phyloP scores from a whole-genome alignment of 2,888 invertebrate genomes.

The Cenopis cana region DNA sequence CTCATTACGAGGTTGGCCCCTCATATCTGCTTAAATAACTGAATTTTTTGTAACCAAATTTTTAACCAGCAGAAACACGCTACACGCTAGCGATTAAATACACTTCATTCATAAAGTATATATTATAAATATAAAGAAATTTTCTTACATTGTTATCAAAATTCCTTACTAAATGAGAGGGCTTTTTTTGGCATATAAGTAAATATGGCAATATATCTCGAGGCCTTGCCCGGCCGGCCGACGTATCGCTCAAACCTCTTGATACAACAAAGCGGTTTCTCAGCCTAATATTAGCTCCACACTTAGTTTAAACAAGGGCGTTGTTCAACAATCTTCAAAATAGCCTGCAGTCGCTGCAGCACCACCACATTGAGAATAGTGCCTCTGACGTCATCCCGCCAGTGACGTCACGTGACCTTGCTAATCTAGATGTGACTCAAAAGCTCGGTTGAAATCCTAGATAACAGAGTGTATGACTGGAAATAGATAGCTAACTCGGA shows the following conservation, averaged over 20 bases:
- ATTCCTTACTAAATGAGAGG: constrained; percentile 3
- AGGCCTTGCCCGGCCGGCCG: constrained; percentile 28
- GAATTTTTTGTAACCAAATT: too few relatives aligned
- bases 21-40: too few relatives aligned
- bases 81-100: too few relatives aligned
- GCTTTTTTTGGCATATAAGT: constrained; percentile 27
- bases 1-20: too few relatives aligned
- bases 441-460: constrained; percentile 27
- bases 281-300: constrained; percentile 41
- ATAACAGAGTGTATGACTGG: too few relatives aligned
- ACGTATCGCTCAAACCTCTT: constrained; percentile 36
- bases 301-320: constrained; percentile 44
- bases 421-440: constrained; percentile 43
- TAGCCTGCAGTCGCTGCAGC: constrained; percentile 42
- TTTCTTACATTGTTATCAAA: constrained; percentile 8
- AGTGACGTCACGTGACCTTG: constrained; percentile 61
- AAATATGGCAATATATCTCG: constrained; percentile 37
- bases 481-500: too few relatives aligned
- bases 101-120: too few relatives aligned
- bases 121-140: background rate
- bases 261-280: constrained; percentile 38
- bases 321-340: constrained; percentile 45
- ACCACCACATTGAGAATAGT: constrained; percentile 38
- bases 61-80: too few relatives aligned
- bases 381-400: constrained; percentile 51